phyloP scores from a whole-genome alignment of 2,113 vertebrate species.

The Numida meleagris region DNA sequence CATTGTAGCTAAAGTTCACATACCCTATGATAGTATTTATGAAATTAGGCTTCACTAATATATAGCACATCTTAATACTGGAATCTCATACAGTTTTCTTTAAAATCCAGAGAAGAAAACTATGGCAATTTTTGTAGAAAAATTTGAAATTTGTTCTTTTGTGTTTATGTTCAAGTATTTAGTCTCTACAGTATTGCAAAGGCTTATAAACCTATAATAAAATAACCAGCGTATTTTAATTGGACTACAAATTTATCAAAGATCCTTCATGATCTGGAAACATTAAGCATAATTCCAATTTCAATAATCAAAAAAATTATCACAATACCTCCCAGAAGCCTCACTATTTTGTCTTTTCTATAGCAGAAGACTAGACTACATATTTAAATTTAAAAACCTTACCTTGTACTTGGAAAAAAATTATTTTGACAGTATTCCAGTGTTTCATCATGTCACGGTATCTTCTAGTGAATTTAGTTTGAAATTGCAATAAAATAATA shows the following conservation, averaged over 20 bases:
- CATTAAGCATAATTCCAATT: not conserved
- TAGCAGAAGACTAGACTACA: not conserved
- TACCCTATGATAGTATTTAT: not conserved
- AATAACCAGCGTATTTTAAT: not conserved
- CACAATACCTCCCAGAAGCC: not conserved
- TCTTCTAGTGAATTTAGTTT: not conserved
- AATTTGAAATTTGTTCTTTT: not conserved
- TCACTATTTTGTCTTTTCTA: not conserved
- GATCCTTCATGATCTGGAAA: not conserved
- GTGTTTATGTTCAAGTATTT: fast-evolving
- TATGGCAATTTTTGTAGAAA: not conserved
- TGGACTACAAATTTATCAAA: not conserved
- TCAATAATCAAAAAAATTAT: not conserved
- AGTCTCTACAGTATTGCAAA: not conserved
- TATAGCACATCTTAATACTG: not conserved
- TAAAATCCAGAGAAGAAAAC: not conserved
- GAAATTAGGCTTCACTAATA: not conserved
- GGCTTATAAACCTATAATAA: not conserved
- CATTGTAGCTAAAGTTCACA: not conserved
- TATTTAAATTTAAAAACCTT: not conserved
- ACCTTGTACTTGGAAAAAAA: not conserved
- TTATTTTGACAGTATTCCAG: not conserved
- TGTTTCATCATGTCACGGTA: not conserved
- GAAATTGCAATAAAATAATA: not conserved
- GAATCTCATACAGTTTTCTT: not conserved